Percentiles rank a stretch among this genome's conserved stretches.
Evolutionary conservation across 2,113 vertebrate genomes (phyloP).

Genomic region (Clarias magur): DNA sequence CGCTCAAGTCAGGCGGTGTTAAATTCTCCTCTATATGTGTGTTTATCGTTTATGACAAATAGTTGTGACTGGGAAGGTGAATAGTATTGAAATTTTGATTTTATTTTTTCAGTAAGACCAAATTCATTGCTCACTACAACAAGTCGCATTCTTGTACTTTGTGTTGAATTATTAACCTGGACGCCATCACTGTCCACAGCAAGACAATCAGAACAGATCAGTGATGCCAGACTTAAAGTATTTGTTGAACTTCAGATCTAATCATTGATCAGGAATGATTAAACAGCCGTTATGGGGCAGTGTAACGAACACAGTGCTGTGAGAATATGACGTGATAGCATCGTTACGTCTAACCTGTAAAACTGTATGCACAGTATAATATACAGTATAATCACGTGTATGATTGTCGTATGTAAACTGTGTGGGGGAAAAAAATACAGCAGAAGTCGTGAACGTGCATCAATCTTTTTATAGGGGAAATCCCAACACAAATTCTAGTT

Average conservation of each 20-base stretch:
- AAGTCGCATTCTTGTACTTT: not conserved
- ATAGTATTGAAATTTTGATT: too few relatives aligned
- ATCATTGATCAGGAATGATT: not conserved
- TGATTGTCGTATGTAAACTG: not conserved
- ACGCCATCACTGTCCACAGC: not conserved
- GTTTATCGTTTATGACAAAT: too few relatives aligned
- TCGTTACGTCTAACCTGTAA: not conserved
- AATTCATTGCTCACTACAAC: not conserved
- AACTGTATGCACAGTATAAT: not conserved
- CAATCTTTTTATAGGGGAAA: too few relatives aligned
- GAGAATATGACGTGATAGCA: not conserved
- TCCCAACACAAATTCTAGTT: too few relatives aligned
- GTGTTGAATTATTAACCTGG: not conserved
- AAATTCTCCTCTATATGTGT: too few relatives aligned
- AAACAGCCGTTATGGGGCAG: not conserved
- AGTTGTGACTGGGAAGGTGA: too few relatives aligned
- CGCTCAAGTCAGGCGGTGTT: too few relatives aligned
- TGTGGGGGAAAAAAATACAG: not conserved
- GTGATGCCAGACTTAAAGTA: not conserved
- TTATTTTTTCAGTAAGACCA: not conserved
- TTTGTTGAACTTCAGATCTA: not conserved
- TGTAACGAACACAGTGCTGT: not conserved
- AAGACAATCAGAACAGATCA: not conserved
- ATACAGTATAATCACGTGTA: not conserved
- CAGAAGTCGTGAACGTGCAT: too few relatives aligned